Evolutionary conservation across 2,888 invertebrate genomes (phyloP).

Genomic region (Iphiclides podalirius): DNA sequence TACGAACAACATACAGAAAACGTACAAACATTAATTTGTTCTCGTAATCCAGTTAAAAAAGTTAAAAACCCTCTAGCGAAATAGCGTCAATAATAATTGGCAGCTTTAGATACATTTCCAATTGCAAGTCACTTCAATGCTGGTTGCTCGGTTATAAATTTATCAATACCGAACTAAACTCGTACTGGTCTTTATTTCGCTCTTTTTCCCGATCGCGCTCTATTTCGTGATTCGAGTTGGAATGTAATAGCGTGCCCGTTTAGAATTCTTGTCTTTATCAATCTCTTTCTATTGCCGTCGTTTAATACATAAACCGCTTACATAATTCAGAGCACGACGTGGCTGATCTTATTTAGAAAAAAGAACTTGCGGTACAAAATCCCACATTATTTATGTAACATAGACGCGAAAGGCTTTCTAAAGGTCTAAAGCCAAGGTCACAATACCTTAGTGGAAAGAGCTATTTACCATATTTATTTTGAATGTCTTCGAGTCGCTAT

Average conservation of each 20-base stretch:
- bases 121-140: too few species aligned
- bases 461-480: too few species aligned
- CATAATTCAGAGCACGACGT: constrained; percentile 21
- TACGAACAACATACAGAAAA: too few species aligned
- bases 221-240: not conserved
- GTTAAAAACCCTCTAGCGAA: too few species aligned
- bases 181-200: not conserved
- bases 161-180: too few species aligned
- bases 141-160: too few species aligned
- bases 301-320: constrained; percentile 19
- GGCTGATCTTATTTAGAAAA: constrained; percentile 18
- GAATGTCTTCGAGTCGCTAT: too few species aligned
- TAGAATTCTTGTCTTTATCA: constrained; percentile 21
- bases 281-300: constrained; percentile 17
- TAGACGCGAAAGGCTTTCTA: constrained; percentile 16
- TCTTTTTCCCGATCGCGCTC: not conserved
- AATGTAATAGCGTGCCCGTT: constrained; percentile 11
- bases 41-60: too few species aligned
- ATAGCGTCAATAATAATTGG: too few species aligned
- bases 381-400: constrained; percentile 20
- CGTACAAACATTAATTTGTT: too few species aligned
- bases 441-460: too few species aligned
- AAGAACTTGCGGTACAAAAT: constrained; percentile 21
- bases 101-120: too few species aligned
- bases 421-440: constrained; percentile 16